Conservation (phyloP, 2,797 vertebrate species). For the Artibeus lituratus region DNA sequence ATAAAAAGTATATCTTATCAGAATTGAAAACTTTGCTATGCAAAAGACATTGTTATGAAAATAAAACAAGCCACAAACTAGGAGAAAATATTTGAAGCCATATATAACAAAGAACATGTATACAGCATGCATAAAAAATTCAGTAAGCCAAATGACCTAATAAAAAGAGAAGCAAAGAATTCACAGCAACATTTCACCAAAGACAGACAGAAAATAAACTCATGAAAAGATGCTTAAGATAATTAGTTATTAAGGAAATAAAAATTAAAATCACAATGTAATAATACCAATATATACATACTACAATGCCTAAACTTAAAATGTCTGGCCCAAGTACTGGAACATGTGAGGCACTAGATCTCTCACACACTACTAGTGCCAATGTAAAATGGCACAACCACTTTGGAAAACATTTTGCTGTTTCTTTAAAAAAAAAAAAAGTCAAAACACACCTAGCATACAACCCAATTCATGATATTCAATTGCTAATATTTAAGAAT, state of each 20-base stretch:
- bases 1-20: neutral
- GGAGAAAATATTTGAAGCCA: neutral
- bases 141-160: neutral
- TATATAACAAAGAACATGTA: neutral
- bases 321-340: neutral
- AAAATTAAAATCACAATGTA: too few species aligned
- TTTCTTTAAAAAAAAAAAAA: neutral
- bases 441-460: neutral
- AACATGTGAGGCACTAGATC: neutral
- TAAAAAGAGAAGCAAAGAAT: neutral
- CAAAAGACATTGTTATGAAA: neutral
- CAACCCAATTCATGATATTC: neutral
- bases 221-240: too few species aligned
- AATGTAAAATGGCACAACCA: too few species aligned
- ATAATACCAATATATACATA: neutral
- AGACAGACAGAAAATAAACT: too few species aligned
- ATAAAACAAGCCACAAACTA: neutral
- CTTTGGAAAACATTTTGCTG: too few species aligned
- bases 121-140: neutral
- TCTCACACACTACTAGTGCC: neutral
- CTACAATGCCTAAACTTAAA: neutral
- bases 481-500: neutral
- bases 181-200: neutral
- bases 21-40: neutral
- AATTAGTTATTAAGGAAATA: too few species aligned